phyloP scores from a whole-genome alignment of 2,888 invertebrate genomes.

The Allacma fusca region DNA sequence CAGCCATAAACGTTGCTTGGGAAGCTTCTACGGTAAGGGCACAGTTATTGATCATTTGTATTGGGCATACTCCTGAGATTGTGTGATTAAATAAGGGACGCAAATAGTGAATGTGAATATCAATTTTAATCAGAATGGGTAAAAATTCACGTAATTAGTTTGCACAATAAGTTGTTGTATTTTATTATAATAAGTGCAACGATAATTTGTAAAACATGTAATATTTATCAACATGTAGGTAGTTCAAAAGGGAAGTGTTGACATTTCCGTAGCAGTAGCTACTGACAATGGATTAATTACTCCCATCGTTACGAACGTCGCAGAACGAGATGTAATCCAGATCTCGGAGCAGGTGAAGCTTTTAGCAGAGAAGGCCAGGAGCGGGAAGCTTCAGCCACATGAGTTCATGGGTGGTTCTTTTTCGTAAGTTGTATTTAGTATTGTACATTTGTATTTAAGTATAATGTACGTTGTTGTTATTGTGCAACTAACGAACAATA shows the following conservation, averaged over 20 bases:
- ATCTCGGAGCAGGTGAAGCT: conserved; percentile 68
- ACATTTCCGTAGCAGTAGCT: conserved; percentile 73
- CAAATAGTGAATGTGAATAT: no score
- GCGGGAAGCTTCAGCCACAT: conserved; percentile 72
- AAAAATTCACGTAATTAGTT: background rate
- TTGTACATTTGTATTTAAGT: no score
- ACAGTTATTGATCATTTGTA: background rate
- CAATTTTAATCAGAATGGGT: background rate
- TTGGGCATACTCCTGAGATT: no score
- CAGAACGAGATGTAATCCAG: conserved; percentile 67
- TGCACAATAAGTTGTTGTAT: conserved; percentile 3
- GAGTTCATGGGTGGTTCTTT: conserved; percentile 73
- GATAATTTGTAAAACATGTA: no score
- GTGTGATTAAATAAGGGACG: no score
- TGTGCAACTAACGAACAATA: conserved; percentile 6
- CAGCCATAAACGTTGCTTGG: conserved; percentile 67
- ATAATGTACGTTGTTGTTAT: conserved; percentile 14
- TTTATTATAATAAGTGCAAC: no score
- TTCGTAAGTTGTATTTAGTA: conserved; percentile 67
- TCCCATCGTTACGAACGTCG: conserved; percentile 71
- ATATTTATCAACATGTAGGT: conserved; percentile 63
- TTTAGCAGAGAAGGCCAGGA: conserved; percentile 70
- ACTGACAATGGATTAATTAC: conserved; percentile 73
- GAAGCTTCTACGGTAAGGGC: conserved; percentile 65
- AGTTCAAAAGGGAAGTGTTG: conserved; percentile 66